phyloP scores from a whole-genome alignment of 2,888 invertebrate genomes.

The Marronus borbonicus region DNA sequence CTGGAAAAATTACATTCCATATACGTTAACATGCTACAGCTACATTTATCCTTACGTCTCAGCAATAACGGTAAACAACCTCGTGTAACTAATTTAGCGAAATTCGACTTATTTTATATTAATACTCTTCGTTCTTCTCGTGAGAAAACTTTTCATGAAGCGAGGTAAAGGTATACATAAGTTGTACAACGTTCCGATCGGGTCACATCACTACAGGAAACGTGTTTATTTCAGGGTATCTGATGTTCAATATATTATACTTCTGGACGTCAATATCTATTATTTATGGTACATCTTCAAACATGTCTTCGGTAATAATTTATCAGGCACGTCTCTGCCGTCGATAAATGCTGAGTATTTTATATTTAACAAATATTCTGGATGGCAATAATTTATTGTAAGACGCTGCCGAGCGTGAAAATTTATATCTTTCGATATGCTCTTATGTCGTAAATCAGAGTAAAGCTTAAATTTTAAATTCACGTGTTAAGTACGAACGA shows the following conservation, averaged over 20 bases:
- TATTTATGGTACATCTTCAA: conserved; percentile 43
- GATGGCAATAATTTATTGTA: conserved; percentile 42
- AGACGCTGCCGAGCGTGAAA: background rate
- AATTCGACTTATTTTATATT: too few relatives aligned
- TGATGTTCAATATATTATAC: conserved; percentile 40
- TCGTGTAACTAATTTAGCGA: too few relatives aligned
- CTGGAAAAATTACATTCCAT: too few relatives aligned
- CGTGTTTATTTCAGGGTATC: conserved; percentile 40
- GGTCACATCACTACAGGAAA: conserved; percentile 39
- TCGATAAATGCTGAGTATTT: conserved; percentile 11
- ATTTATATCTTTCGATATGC: conserved; percentile 11
- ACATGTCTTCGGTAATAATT: conserved; percentile 36
- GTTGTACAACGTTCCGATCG: conserved; percentile 1
- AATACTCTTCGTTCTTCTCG: background rate
- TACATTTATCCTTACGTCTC: too few relatives aligned
- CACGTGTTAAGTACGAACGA: background rate
- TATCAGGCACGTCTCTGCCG: conserved; percentile 11
- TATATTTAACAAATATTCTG: conserved; percentile 24
- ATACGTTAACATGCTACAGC: too few relatives aligned
- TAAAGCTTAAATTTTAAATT: conserved; percentile 17
- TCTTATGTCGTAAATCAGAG: conserved; percentile 21
- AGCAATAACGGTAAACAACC: conserved; percentile 4
- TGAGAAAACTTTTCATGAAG: conserved; percentile 18
- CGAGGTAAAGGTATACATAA: conserved; percentile 12
- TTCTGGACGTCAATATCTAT: conserved; percentile 37